These are phyloP conservation scores for Saturnia japonica DNA, from an alignment of 2,888 invertebrate species.

Conservation along the genomic window DNA sequence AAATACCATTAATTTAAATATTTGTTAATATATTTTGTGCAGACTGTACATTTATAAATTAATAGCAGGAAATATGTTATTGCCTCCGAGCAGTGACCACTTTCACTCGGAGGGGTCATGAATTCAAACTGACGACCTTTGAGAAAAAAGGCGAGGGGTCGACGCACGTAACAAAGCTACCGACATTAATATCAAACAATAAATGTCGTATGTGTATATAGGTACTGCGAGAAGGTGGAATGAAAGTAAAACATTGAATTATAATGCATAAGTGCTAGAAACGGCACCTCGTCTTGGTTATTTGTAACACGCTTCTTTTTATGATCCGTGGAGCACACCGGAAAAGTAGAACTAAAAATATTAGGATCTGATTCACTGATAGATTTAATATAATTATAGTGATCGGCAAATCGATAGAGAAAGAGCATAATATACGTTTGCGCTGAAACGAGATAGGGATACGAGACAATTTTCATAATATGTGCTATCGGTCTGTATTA, in stretches of 20 bases:
- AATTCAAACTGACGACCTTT: slow-evolving; percentile 20
- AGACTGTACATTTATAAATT: background rate
- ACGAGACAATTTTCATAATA: too few relatives aligned
- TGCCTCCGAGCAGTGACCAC: slow-evolving; percentile 10
- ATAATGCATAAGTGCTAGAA: background rate
- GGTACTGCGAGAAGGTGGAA: background rate
- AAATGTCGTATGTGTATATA: background rate
- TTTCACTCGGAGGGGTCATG: slow-evolving; percentile 19
- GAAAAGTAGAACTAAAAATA: too few relatives aligned
- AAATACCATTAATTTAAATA: too few relatives aligned
- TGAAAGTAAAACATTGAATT: background rate
- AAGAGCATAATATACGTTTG: too few relatives aligned
- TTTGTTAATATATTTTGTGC: background rate
- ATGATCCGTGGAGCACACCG: too few relatives aligned
- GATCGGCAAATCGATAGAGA: too few relatives aligned
- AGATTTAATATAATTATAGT: too few relatives aligned
- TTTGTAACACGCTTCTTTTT: background rate
- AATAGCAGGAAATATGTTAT: slow-evolving; percentile 17
- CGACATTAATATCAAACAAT: background rate
- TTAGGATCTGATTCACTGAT: too few relatives aligned
- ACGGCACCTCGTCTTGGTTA: background rate
- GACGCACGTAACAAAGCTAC: slow-evolving; percentile 13
- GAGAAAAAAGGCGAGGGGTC: slow-evolving; percentile 14
- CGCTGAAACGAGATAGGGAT: too few relatives aligned
- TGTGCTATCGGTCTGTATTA: too few relatives aligned